Conservation (phyloP, 2,888 invertebrate species). For the Drosophila fungiperda region DNA sequence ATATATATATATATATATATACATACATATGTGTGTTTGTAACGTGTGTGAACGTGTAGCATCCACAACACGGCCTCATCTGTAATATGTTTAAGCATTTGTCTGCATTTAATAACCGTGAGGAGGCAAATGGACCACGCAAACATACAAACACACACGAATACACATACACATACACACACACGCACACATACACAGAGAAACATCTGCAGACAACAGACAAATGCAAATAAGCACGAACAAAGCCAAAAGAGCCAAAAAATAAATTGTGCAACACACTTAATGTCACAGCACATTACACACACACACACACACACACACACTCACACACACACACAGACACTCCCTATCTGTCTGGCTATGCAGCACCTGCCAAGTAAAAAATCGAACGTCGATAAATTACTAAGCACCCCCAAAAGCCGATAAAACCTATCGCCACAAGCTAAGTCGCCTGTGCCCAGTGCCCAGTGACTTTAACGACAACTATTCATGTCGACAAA, state of each 20-base stretch:
- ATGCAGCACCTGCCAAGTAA: background rate
- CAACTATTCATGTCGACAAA: background rate
- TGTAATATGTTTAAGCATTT: constrained; percentile 50
- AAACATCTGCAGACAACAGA: background rate
- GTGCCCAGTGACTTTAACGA: background rate
- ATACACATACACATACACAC: background rate
- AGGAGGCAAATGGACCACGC: constrained; percentile 34
- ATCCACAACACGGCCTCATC: constrained; percentile 1
- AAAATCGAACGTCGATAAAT: constrained; percentile 27
- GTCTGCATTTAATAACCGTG: constrained; percentile 50
- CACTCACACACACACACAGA: too few relatives aligned
- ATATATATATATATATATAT: background rate
- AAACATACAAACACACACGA: background rate
- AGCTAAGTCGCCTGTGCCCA: background rate
- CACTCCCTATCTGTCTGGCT: background rate
- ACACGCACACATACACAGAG: background rate
- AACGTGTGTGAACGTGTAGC: constrained; percentile 17
- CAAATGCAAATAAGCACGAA: background rate
- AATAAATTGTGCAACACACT: constrained; percentile 37
- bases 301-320: background rate
- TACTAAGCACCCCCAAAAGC: constrained; percentile 18
- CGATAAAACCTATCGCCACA: constrained; percentile 26
- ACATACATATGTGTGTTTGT: background rate
- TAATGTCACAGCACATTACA: background rate
- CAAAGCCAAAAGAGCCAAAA: background rate